Evolutionary conservation across 92 coral and sea anemone species (phyloP).

Genomic region (Phenganax marumi): DNA sequence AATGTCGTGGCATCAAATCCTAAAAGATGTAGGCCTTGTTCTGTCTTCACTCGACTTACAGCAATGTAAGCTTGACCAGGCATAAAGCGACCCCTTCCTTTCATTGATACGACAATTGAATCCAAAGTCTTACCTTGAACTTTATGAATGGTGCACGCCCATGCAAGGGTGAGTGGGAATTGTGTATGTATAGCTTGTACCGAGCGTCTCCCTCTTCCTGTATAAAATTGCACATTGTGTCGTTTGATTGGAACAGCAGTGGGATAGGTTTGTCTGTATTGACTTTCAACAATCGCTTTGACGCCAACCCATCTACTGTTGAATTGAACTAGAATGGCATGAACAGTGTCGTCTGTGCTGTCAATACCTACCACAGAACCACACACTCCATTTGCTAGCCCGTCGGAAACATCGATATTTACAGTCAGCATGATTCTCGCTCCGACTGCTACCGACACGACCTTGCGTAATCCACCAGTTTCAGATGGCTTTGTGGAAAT

Average conservation of each 20-base stretch:
- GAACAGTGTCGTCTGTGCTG: slow-evolving; percentile 22
- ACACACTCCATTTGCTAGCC: slow-evolving; percentile 35
- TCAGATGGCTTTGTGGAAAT: not conserved
- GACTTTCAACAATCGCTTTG: slow-evolving; percentile 16
- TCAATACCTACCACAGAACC: slow-evolving; percentile 26
- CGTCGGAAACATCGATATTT: slow-evolving; percentile 29
- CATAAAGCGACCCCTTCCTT: slow-evolving; percentile 22
- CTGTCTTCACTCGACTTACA: slow-evolving; percentile 5
- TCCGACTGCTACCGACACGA: slow-evolving; percentile 25
- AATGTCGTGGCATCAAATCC: slow-evolving; percentile 15
- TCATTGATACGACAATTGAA: slow-evolving; percentile 16
- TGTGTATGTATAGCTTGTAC: slow-evolving; percentile 15
- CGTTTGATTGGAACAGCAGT: slow-evolving; percentile 19
- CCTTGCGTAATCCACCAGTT: not conserved
- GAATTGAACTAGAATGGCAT: slow-evolving; percentile 16
- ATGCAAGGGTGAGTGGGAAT: slow-evolving; percentile 34
- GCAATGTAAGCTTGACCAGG: slow-evolving; percentile 20
- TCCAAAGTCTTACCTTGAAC: slow-evolving; percentile 29
- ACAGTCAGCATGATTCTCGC: slow-evolving; percentile 21
- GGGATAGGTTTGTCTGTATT: slow-evolving; percentile 10
- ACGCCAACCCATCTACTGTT: slow-evolving; percentile 10
- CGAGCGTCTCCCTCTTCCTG: slow-evolving; percentile 19
- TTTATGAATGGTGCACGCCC: slow-evolving; percentile 31
- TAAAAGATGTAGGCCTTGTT: slow-evolving; percentile 14
- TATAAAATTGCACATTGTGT: slow-evolving; percentile 6